Evolutionary conservation across 1,140 invertebrate genomes (phyloP), one percentile per base, ranked within the genome.

Genomic region (Lepidurus arcticus): DNA sequence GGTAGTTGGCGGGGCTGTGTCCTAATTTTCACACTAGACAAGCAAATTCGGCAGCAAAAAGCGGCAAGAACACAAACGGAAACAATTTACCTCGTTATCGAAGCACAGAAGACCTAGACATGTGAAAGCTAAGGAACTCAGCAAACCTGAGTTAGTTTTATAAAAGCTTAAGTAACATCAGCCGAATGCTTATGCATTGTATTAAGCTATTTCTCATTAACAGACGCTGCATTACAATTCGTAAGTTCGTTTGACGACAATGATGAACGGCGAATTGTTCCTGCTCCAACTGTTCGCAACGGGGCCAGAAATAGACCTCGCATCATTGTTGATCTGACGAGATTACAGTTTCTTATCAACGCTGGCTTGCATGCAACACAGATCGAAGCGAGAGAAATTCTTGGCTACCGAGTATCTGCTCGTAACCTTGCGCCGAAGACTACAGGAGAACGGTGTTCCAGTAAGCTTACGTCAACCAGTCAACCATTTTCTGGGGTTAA

Each of bases 1-100:
- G 91, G 92, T 84, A 92, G 91, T 84, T 85, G 92, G 74, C 88
- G 88, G 81, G 92, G 92, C 79, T 88, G 89, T 79, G 84, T 89
- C 75, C 88, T 90, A 73, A 84, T 92, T 81, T 89, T 91, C 84
- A 90, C 90, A 84, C 87, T 92, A 84, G 91, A 92, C 83, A 91
- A 90, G 84, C 88, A 89, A 83, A 90, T 91, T 75, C 90, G 90
- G 84, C 88, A 91, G 82, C 86, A 87, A 79, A 85, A 87, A 13
- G 79, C 86, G 1, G 80, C 81, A 53, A 87, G 86, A 80, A 86
- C 85, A 74, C 88, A 88, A 1, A 86, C 87, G 13, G 86, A 84
- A 80, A 81, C 83, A n/a, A 78, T 86, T 88, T 78, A 81, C 82
- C 65, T 83, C 83, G 10, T 82, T 83, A 78, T 83, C 85, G 53